phyloP scores from a whole-genome alignment of 2,888 invertebrate genomes.

The Sesia bembeciformis region DNA sequence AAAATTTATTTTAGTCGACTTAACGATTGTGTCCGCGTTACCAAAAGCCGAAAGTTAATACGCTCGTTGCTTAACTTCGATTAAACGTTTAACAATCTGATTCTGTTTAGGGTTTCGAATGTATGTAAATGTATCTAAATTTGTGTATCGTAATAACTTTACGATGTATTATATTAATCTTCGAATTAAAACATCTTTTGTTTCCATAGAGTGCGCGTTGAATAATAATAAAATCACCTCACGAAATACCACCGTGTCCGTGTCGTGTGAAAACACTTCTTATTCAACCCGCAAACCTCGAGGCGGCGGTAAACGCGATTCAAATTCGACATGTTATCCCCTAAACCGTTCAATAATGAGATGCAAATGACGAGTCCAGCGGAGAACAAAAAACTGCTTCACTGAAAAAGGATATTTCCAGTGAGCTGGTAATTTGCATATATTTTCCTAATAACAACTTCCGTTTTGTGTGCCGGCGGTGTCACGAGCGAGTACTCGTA shows the following conservation, averaged over 20 bases:
- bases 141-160: conserved; percentile 1
- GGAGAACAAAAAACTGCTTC: conserved; percentile 46
- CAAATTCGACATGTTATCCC: conserved; percentile 60
- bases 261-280: conserved; percentile 54
- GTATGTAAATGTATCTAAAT: neutral
- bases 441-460: conserved; percentile 66
- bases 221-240: conserved; percentile 25
- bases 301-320: conserved; percentile 45
- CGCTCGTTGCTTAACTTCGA: conserved; percentile 40
- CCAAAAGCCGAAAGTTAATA: conserved; percentile 55
- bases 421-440: conserved; percentile 59
- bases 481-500: conserved; percentile 37
- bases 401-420: conserved; percentile 46
- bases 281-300: conserved; percentile 40
- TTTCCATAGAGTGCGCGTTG: conserved; percentile 26
- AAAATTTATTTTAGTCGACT: conserved; percentile 64
- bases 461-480: conserved; percentile 48
- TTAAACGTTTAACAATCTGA: conserved; percentile 34
- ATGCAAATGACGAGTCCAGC: conserved; percentile 60
- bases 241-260: conserved; percentile 11
- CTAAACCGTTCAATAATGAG: conserved; percentile 59
- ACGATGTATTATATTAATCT: conserved; percentile 8
- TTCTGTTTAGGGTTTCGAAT: conserved; percentile 1
- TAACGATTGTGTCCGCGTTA: conserved; percentile 55
- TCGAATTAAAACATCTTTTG: conserved; percentile 18